phyloP scores from a whole-genome alignment of 2,888 invertebrate species.

The Caenorhabditis afra region DNA sequence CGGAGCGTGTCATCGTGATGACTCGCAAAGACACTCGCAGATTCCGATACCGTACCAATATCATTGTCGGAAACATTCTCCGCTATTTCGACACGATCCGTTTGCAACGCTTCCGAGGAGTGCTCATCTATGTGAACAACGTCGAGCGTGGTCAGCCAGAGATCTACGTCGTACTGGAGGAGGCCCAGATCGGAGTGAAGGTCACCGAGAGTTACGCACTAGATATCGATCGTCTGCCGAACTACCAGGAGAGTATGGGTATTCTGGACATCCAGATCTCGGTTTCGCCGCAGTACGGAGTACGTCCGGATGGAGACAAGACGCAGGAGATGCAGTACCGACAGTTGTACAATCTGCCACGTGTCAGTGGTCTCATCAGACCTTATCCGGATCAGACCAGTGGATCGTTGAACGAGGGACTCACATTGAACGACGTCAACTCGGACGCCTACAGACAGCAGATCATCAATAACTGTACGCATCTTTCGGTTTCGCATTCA shows the following conservation, averaged over 20 bases:
- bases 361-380: constrained; percentile 77
- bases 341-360: constrained; percentile 75
- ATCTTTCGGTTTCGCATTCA: background rate
- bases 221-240: constrained; percentile 78
- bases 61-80: constrained; percentile 80
- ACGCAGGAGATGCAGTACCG: constrained; percentile 75
- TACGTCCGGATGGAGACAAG: constrained; percentile 80
- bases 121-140: constrained; percentile 80
- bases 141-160: constrained; percentile 80
- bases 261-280: constrained; percentile 77
- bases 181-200: constrained; percentile 74
- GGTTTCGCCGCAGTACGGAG: constrained; percentile 79
- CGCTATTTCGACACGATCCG: constrained; percentile 80
- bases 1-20: constrained; percentile 77
- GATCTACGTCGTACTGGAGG: constrained; percentile 80
- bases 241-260: constrained; percentile 79
- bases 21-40: constrained; percentile 79
- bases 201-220: constrained; percentile 73
- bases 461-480: constrained; percentile 77
- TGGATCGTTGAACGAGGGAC: constrained; percentile 71
- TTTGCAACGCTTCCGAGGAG: constrained; percentile 78
- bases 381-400: constrained; percentile 79
- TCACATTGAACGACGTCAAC: constrained; percentile 79
- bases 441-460: constrained; percentile 79
- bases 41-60: constrained; percentile 76